Conservation (phyloP, 2,888 invertebrate genomes). For the Mimumesa dahlbomi region DNA sequence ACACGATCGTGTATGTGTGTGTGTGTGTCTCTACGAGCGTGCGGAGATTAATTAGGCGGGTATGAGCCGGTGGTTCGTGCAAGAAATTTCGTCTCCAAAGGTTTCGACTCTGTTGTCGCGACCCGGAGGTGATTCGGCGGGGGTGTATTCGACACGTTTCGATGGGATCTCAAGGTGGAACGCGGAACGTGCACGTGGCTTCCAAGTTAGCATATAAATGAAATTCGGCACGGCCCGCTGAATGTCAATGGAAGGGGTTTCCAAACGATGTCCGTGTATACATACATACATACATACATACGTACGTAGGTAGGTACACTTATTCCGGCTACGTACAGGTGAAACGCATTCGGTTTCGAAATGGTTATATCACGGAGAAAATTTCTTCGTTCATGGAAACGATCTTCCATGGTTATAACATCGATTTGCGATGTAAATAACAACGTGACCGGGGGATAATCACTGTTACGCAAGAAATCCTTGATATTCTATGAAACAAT, state of each 20-base stretch:
- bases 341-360: constrained; percentile 54
- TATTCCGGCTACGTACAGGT: constrained; percentile 14
- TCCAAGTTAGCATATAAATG: constrained; percentile 76
- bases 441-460: too few relatives aligned
- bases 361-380: constrained; percentile 42
- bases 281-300: too few relatives aligned
- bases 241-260: constrained; percentile 71
- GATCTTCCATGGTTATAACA: constrained; percentile 16
- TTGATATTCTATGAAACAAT: too few relatives aligned
- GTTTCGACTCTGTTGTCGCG: not conserved
- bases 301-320: too few relatives aligned
- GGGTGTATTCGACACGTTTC: constrained; percentile 58
- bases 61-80: not conserved
- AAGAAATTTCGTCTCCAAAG: not conserved
- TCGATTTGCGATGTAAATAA: too few relatives aligned
- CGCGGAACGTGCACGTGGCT: constrained; percentile 62
- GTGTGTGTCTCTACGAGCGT: not conserved
- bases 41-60: not conserved
- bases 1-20: too few relatives aligned
- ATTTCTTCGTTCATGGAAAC: constrained; percentile 51
- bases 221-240: constrained; percentile 71
- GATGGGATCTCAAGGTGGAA: constrained; percentile 62
- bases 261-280: constrained; percentile 25
- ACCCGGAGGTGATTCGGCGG: constrained; percentile 1
- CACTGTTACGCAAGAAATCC: too few relatives aligned